Evolutionary conservation across 2,797 vertebrate genomes (phyloP).

Genomic region (Trichosurus vulpecula): DNA sequence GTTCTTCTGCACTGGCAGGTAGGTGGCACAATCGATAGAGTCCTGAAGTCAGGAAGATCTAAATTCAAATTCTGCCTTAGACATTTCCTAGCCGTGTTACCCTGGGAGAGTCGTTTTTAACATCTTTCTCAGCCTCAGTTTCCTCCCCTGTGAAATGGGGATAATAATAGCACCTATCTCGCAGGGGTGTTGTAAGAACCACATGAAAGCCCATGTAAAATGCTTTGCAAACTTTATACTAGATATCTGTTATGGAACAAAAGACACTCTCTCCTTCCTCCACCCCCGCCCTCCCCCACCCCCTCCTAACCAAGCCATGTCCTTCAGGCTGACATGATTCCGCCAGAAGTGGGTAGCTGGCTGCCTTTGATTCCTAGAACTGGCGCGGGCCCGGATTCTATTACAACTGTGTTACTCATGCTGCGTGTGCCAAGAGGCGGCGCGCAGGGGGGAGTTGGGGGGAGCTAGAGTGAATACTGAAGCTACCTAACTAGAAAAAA

Average conservation of each 20-base stretch:
- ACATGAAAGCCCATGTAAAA: not conserved
- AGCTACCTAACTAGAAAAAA: not conserved
- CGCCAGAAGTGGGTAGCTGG: not conserved
- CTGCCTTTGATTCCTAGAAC: accelerated
- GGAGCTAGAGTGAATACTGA: not conserved
- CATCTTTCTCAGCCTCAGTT: not conserved
- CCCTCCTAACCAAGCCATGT: not conserved
- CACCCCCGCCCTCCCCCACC: too few relatives aligned
- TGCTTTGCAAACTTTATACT: not conserved
- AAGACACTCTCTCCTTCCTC: too few relatives aligned
- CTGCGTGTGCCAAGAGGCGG: accelerated
- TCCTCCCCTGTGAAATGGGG: not conserved
- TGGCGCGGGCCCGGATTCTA: not conserved
- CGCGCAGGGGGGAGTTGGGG: accelerated
- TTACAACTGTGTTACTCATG: not conserved
- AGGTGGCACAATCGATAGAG: not conserved
- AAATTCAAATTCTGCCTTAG: not conserved
- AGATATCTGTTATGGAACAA: not conserved
- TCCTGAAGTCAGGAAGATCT: not conserved
- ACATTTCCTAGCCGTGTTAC: not conserved
- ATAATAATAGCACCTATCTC: not conserved
- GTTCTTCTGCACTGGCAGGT: not conserved
- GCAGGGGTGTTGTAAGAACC: not conserved
- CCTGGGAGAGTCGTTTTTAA: not conserved
- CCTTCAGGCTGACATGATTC: conserved; percentile 42